Percentiles rank a stretch among this genome's conserved stretches.
These are phyloP conservation scores for Cheilosia scutellata DNA, from an alignment of 2,888 invertebrate species.

Conservation along the genomic window DNA sequence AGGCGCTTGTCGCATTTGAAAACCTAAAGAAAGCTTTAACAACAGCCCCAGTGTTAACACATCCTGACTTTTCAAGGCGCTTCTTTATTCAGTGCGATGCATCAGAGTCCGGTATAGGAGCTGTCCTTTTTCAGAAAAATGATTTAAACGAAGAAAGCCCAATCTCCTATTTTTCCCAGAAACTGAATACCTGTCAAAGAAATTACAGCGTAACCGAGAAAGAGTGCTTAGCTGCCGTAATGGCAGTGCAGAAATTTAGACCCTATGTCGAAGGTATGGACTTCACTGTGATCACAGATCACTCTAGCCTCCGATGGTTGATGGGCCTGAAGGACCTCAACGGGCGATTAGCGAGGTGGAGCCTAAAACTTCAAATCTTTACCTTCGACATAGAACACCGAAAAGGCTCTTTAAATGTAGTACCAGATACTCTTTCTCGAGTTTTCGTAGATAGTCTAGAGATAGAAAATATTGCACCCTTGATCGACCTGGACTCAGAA, in stretches of 20 bases:
- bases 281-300: too few relatives aligned
- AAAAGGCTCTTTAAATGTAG: constrained; percentile 65
- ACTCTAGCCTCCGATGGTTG: background rate
- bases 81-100: constrained; percentile 69
- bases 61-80: constrained; percentile 46
- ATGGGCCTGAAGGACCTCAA: background rate
- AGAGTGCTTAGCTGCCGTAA: too few relatives aligned
- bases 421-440: background rate
- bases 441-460: background rate
- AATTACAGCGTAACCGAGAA: background rate
- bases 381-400: constrained; percentile 74
- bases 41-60: constrained; percentile 57
- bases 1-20: constrained; percentile 46
- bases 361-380: background rate
- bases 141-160: background rate
- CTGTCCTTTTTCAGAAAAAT: background rate
- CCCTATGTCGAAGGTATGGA: too few relatives aligned
- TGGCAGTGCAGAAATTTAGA: too few relatives aligned
- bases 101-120: background rate
- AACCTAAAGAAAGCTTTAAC: constrained; percentile 46
- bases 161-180: background rate
- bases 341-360: background rate
- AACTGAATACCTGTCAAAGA: background rate
- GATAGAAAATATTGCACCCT: background rate
- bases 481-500: constrained; percentile 4